Evolutionary conservation across 1,140 invertebrate species (phyloP).

Genomic region (Saccostrea cuccullata): DNA sequence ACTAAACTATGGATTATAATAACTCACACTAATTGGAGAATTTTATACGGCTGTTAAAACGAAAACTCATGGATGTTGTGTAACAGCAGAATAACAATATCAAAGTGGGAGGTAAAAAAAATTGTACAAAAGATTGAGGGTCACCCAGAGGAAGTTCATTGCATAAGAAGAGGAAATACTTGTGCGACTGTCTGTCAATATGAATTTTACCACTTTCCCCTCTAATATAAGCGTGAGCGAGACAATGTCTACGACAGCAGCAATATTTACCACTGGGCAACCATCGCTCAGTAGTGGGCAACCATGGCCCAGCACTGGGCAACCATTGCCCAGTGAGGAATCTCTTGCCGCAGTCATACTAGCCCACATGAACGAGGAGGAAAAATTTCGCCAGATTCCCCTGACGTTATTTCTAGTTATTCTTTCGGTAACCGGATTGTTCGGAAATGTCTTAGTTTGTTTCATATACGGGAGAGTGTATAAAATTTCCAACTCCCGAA

Average conservation of each 20-base stretch:
- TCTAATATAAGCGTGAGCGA: background rate
- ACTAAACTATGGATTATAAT: no score
- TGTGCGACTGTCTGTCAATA: background rate
- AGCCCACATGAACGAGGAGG: constrained; percentile 38
- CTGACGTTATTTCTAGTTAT: constrained; percentile 46
- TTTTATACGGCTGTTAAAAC: no score
- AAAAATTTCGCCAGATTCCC: constrained; percentile 48
- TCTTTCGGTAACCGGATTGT: constrained; percentile 42
- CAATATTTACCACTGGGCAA: background rate
- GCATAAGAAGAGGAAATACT: background rate
- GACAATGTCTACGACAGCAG: background rate
- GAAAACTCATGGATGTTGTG: no score
- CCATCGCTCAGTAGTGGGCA: background rate
- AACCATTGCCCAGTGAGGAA: background rate
- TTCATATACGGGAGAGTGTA: constrained; percentile 54
- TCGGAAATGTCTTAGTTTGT: constrained; percentile 49
- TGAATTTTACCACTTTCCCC: background rate
- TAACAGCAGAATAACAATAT: no score
- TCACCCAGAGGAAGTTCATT: background rate
- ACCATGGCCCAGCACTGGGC: background rate
- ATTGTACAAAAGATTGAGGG: background rate
- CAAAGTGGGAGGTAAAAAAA: no score
- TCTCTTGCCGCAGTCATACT: background rate
- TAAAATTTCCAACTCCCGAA: constrained; percentile 53
- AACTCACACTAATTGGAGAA: no score